A percentile compares a stretch with the other conserved stretches of the same genome.
These are phyloP conservation scores for Ceratosolen fusciceps DNA, from an alignment of 1,140 invertebrate genomes.

Conservation along the genomic window DNA sequence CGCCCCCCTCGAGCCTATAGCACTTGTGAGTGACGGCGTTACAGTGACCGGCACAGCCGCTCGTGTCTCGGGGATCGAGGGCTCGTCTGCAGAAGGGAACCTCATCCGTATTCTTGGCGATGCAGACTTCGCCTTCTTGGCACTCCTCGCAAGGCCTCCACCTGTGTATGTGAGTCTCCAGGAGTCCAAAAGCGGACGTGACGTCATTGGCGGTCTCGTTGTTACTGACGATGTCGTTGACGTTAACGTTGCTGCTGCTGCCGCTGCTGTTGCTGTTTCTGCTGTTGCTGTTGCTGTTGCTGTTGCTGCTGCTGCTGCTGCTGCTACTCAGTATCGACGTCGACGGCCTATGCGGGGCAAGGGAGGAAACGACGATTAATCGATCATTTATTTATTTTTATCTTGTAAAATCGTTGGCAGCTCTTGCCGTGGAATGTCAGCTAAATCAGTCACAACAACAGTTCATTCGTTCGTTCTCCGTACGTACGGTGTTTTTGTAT, in stretches of 20 bases:
- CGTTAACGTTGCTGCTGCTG: no score
- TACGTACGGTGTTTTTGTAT: background rate
- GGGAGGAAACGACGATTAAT: no score
- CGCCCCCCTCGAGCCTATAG: constrained; percentile 75
- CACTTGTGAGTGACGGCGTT: constrained; percentile 79
- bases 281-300: no score
- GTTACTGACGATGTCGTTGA: background rate
- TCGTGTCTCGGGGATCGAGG: constrained; percentile 76
- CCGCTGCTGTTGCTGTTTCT: no score
- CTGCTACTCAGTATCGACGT: no score
- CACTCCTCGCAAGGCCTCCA: constrained; percentile 68
- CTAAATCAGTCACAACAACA: no score
- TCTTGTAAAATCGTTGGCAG: no score
- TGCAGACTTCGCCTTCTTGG: constrained; percentile 75
- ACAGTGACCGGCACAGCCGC: constrained; percentile 83
- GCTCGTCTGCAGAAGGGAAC: constrained; percentile 75
- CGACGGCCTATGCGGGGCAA: no score
- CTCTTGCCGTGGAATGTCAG: no score
- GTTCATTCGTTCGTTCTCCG: background rate
- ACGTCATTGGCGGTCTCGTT: background rate
- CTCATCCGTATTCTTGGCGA: constrained; percentile 75
- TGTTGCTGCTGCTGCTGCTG: no score
- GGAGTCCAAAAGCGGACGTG: background rate
- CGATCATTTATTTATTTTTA: no score
- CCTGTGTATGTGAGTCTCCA: background rate